Percentiles rank a stretch among this genome's conserved stretches.
These are phyloP conservation scores for Pterostichus niger DNA, from an alignment of 2,888 invertebrate genomes.

Conservation along the genomic window DNA sequence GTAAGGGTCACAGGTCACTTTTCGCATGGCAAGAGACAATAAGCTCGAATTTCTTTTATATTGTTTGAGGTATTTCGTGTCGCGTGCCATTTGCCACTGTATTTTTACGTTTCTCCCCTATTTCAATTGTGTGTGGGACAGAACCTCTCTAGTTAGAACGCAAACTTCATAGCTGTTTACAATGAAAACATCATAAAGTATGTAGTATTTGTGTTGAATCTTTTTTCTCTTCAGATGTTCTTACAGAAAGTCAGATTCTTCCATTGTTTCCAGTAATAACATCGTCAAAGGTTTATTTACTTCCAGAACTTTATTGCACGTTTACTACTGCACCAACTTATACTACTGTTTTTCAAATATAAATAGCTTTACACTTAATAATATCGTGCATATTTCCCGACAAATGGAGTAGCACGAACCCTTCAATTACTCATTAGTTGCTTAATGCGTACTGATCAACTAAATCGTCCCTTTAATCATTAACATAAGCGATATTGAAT, in stretches of 20 bases:
- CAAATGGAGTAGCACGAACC: too few species aligned
- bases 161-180: neutral
- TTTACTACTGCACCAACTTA: neutral
- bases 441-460: too few species aligned
- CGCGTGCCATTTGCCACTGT: conserved; percentile 20
- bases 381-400: too few species aligned
- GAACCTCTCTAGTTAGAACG: neutral
- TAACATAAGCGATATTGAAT: too few species aligned
- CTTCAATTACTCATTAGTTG: too few species aligned
- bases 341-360: neutral
- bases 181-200: conserved; percentile 42
- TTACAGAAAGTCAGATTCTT: conserved; percentile 16
- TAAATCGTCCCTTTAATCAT: too few species aligned
- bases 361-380: too few species aligned
- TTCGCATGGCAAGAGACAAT: conserved; percentile 47
- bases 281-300: conserved; percentile 28
- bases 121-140: neutral
- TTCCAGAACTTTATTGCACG: neutral
- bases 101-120: conserved; percentile 5
- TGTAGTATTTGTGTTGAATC: conserved; percentile 16
- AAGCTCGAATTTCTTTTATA: conserved; percentile 29
- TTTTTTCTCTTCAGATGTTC: neutral
- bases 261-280: conserved; percentile 8
- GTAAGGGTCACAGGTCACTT: conserved; percentile 1
- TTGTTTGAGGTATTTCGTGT: conserved; percentile 34